Evolutionary conservation across 1,140 invertebrate genomes (phyloP), one percentile per base, ranked within the genome.

Genomic region (Macrostomum lignano): DNA sequence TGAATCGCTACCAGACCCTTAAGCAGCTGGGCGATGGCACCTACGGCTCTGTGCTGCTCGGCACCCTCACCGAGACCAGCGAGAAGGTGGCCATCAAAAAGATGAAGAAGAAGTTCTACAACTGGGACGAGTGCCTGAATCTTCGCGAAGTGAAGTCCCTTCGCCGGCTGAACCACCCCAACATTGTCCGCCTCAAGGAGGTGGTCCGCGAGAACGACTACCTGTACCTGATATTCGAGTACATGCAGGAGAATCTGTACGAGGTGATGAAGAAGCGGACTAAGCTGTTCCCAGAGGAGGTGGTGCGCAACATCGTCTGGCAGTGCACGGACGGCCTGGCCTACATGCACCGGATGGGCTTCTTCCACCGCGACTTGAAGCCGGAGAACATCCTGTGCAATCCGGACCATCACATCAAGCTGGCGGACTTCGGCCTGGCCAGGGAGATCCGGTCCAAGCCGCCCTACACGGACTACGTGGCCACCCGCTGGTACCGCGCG

Each of bases 61-160:
- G 79, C 11, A 79, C 82, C 55, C 67, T 78, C 38, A 69, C 82
- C 32, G 86, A 94, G 54, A 86, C 79, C 0, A 82, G 82, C 9
- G 88, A 98, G 57, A 88, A 91, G 56, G 86, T 96, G 10, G 88
- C 88, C 26, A 94, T 98, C 40, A 98, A 98, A 61, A 72, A 66
- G 70, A 96, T 98, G 88, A 98, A 98, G 56, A 70, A 84, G 47
- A 96, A 94, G 60, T 98, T 93, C 60, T 93, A 91, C 52, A 84
- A 81, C 1, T 98, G 91, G 91, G 84, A 98, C 46, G 91, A 98
- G 56, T 88, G 86, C 9, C 84, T 98, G 73, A 88, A 74, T 61
- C 62, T 98, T 24, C 64, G 88, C 10, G 91, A 98, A 68, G 82
- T 98, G 1, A 96, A 36, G 34, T 91, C 84, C 0, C 58, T 96